These are phyloP conservation scores for Strigamia transsilvanica DNA, from an alignment of 2,888 invertebrate species.

Conservation along the genomic window DNA sequence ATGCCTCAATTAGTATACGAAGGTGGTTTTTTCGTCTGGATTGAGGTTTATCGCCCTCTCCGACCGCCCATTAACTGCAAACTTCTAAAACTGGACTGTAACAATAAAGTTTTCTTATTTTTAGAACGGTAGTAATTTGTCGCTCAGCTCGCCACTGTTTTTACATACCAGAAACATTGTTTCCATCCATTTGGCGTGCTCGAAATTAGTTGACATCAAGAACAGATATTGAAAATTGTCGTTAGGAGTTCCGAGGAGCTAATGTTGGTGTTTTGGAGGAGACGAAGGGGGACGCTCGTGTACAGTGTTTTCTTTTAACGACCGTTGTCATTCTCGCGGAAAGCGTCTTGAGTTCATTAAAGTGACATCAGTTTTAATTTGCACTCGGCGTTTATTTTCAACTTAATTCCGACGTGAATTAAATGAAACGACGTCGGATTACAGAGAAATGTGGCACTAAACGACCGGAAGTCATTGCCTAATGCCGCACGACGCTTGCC, in stretches of 20 bases:
- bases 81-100: too few relatives aligned
- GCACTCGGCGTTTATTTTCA: conserved; percentile 31
- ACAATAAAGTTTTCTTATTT: too few relatives aligned
- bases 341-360: conserved; percentile 9
- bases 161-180: too few relatives aligned
- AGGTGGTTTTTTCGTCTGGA: too few relatives aligned
- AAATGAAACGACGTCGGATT: conserved; percentile 16
- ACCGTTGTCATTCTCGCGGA: conserved; percentile 14
- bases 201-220: background rate
- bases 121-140: too few relatives aligned
- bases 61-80: too few relatives aligned
- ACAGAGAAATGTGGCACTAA: background rate
- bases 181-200: background rate
- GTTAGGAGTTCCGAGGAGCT: background rate
- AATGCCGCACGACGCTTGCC: background rate
- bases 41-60: too few relatives aligned
- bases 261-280: background rate
- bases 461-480: conserved; percentile 10
- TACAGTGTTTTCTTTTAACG: background rate
- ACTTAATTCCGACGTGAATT: conserved; percentile 34
- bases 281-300: background rate
- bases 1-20: too few relatives aligned
- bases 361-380: conserved; percentile 35
- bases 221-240: background rate
- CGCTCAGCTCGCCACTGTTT: too few relatives aligned